These are phyloP conservation scores for Diadegma fenestrale DNA, from an alignment of 2,888 invertebrate genomes.

Conservation along the genomic window DNA sequence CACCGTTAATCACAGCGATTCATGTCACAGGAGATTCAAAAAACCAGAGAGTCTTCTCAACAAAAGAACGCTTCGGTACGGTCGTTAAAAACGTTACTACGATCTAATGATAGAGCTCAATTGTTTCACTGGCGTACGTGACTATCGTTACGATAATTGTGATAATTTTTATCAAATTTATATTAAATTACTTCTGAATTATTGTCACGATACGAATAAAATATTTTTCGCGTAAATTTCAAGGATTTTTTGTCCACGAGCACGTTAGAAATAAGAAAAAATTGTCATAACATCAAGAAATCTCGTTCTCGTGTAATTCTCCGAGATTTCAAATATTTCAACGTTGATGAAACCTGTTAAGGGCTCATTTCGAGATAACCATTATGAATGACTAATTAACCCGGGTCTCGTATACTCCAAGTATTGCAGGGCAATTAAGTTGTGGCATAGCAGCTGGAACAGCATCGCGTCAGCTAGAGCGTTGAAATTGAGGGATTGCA, in stretches of 20 bases:
- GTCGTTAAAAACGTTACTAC: slow-evolving; percentile 25
- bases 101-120: slow-evolving; percentile 14
- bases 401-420: neutral
- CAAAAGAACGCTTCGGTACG: slow-evolving; percentile 31
- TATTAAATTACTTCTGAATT: neutral
- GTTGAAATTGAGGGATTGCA: neutral
- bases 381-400: neutral
- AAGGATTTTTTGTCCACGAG: neutral
- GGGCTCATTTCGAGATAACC: neutral
- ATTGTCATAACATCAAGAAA: neutral
- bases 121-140: slow-evolving; percentile 9
- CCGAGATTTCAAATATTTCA: neutral
- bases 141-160: neutral
- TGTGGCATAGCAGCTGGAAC: neutral
- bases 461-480: neutral
- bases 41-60: neutral
- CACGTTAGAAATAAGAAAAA: neutral
- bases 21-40: slow-evolving; percentile 15
- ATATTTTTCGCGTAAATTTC: neutral
- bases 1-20: slow-evolving; percentile 41
- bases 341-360: neutral
- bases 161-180: neutral
- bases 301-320: neutral
- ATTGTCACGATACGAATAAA: neutral
- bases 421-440: neutral